Evolutionary conservation across 2,888 invertebrate species (phyloP), one percentile per base, ranked within the genome.

Genomic region (Drosophila differens): DNA sequence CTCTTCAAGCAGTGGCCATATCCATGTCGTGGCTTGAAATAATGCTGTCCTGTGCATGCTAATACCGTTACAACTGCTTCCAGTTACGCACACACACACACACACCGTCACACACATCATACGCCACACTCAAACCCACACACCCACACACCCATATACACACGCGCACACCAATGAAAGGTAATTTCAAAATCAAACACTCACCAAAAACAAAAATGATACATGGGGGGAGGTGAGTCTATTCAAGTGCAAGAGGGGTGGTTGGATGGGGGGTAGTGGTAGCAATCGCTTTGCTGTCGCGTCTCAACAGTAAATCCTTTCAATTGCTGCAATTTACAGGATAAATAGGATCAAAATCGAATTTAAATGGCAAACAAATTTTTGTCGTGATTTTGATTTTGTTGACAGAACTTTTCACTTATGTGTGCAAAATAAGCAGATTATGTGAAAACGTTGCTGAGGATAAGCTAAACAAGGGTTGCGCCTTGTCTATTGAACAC

Each of bases 291-390:
- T 70, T 53, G 68, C 64, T 30, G 51, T 30, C 51, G 51, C 67
- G 73, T 76, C 72, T 79, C 77, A 47, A 41, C 63, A 60, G 82
- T 79, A 91, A 91, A 91, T 91, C 92, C 91, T 89, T 91, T 92
- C 91, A 92, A 91, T 92, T 86, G 92, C 91, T 84, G 83, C 92
- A 92, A 92, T 91, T 92, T 90, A 85, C 89, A 81, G 89, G 91
- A 91, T 91, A 91, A 91, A 92, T 85, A 85, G 89, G 91, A 91
- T 91, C 86, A 92, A 92, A 91, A 91, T 92, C 91, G 89, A 92
- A 91, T 91, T 92, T 92, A 91, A 92, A 91, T 83, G 90, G 91
- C 85, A 91, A 91, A 92, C 92, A 91, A 91, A 91, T 91, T 91
- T 89, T 81, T 77, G 35, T 53, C 81, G 79, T 79, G 78, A 80